phyloP scores from a whole-genome alignment of 2,888 invertebrate species.

The Quadriops clusia region DNA sequence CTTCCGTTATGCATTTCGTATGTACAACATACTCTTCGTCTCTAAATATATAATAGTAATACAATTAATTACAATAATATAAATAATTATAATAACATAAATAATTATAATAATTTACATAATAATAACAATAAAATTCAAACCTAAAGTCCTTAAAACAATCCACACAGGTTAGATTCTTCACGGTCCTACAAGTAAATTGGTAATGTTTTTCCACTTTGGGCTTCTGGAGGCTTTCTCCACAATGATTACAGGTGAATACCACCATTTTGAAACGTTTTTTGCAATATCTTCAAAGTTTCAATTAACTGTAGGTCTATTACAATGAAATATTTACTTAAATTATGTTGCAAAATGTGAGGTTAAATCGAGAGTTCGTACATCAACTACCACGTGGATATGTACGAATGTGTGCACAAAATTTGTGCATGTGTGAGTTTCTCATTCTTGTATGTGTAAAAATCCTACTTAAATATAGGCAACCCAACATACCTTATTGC shows the following conservation, averaged over 20 bases:
- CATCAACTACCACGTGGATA: too few species aligned
- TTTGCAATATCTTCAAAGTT: too few species aligned
- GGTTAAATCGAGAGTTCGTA: too few species aligned
- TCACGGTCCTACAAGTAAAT: slow-evolving; percentile 55
- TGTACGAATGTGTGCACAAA: too few species aligned
- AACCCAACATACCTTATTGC: too few species aligned
- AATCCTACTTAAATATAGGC: too few species aligned
- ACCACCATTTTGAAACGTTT: slow-evolving; percentile 91
- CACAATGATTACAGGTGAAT: slow-evolving; percentile 87
- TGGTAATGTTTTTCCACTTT: slow-evolving; percentile 82
- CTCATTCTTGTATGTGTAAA: too few species aligned
- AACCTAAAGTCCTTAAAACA: slow-evolving; percentile 82
- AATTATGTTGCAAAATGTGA: too few species aligned
- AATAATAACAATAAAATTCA: slow-evolving; percentile 11
- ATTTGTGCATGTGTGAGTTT: too few species aligned
- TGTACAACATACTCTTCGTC: slow-evolving; percentile 66
- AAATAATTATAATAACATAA: slow-evolving; percentile 6
- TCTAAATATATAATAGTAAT: slow-evolving; percentile 38
- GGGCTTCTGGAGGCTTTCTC: slow-evolving; percentile 82
- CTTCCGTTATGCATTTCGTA: slow-evolving; percentile 76
- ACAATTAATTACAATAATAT: slow-evolving; percentile 1
- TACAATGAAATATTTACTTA: too few species aligned
- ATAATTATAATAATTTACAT: slow-evolving; percentile 10
- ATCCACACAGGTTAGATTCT: slow-evolving; percentile 81
- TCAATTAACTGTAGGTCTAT: too few species aligned